Evolutionary conservation across 1,140 invertebrate genomes (phyloP).

Genomic region (Philotrypesis tridentata): DNA sequence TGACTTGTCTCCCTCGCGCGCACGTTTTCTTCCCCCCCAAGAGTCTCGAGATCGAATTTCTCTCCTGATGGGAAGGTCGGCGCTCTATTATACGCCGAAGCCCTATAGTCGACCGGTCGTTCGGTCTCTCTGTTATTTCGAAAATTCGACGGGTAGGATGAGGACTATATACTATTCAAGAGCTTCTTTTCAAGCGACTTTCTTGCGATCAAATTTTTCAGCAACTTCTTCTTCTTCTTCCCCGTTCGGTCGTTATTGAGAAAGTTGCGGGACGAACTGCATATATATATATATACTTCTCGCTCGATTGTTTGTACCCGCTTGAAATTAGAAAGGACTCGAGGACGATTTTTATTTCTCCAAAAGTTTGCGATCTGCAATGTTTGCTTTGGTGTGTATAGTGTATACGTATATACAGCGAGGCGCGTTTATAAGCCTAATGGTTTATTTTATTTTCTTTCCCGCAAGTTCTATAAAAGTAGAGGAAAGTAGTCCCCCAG

Average conservation of each 20-base stretch:
- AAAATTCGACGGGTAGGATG: not conserved
- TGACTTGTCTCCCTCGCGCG: not conserved
- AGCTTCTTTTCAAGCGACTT: not conserved
- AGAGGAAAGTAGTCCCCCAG: not conserved
- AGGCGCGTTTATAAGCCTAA: not conserved
- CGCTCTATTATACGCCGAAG: slow-evolving; percentile 8
- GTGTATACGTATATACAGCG: no score
- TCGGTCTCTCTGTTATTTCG: slow-evolving; percentile 9
- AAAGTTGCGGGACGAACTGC: no score
- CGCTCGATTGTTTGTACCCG: no score
- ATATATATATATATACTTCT: not conserved
- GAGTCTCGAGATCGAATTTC: slow-evolving; percentile 22
- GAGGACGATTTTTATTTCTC: slow-evolving; percentile 1
- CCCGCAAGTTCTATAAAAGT: not conserved
- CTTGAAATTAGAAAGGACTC: no score
- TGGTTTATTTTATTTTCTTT: not conserved
- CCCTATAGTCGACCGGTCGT: not conserved
- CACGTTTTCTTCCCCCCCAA: not conserved
- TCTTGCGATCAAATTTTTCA: not conserved
- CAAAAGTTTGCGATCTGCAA: not conserved
- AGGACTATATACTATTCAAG: not conserved
- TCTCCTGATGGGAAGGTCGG: slow-evolving; percentile 7
- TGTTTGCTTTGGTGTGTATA: no score
- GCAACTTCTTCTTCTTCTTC: no score
- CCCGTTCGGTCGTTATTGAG: no score